Conservation (phyloP, 2,797 vertebrate species). For the Thalassophryne amazonica region DNA sequence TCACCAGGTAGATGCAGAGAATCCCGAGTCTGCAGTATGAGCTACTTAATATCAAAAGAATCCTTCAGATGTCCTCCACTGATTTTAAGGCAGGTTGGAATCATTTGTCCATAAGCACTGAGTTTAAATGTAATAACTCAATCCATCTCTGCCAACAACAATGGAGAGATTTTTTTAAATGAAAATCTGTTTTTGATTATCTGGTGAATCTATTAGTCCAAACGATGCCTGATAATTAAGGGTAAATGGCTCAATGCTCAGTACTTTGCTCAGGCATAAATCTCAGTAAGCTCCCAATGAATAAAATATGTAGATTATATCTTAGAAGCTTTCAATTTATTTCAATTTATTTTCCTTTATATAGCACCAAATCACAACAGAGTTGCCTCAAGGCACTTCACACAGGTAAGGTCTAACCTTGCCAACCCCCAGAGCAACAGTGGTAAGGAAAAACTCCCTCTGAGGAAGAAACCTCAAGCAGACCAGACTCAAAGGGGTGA, state of each 20-base stretch:
- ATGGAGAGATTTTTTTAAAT: slow-evolving; percentile 46
- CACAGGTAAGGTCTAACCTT: too few relatives aligned
- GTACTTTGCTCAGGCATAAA: slow-evolving; percentile 37
- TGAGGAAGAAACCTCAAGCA: too few relatives aligned
- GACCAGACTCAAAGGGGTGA: too few relatives aligned
- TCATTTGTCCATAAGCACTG: slow-evolving; percentile 60
- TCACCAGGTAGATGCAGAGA: slow-evolving; percentile 41
- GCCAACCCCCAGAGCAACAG: too few relatives aligned
- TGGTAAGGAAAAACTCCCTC: too few relatives aligned
- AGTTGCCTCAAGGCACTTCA: too few relatives aligned
- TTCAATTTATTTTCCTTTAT: too few relatives aligned
- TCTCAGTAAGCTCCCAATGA: slow-evolving; percentile 42
- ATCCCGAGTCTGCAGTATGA: slow-evolving; percentile 45
- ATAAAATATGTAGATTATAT: slow-evolving; percentile 55
- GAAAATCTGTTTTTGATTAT: slow-evolving; percentile 48
- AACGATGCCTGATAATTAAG: slow-evolving; percentile 51
- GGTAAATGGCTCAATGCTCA: slow-evolving; percentile 47
- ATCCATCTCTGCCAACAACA: slow-evolving; percentile 26
- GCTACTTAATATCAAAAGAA: slow-evolving; percentile 49
- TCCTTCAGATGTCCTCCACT: slow-evolving; percentile 68
- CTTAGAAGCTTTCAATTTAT: slow-evolving; percentile 20
- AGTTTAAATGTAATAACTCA: slow-evolving; percentile 67
- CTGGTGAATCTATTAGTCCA: slow-evolving; percentile 46
- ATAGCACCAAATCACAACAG: too few relatives aligned
- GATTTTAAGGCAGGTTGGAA: slow-evolving; percentile 57